Percentiles rank a stretch among this genome's conserved stretches.
These are phyloP conservation scores for Diglossa cyanea DNA, from an alignment of 2,797 vertebrate species.

Conservation along the genomic window DNA sequence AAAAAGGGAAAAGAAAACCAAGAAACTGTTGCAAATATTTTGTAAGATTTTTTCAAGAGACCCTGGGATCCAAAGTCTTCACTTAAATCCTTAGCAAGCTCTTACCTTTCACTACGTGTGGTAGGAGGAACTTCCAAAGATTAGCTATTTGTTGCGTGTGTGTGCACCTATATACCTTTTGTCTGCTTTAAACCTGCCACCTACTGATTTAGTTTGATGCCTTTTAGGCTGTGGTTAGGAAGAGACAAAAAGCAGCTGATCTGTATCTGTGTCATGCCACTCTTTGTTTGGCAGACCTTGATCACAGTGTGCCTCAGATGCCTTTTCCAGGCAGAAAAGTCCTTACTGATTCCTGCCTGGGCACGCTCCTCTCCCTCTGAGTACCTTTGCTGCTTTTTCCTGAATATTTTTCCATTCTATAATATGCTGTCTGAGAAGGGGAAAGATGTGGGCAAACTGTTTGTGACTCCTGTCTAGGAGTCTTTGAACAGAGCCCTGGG, in stretches of 20 bases:
- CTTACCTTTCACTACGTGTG: not conserved
- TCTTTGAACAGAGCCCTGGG: not conserved
- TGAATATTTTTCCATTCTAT: not conserved
- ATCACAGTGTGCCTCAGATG: not conserved
- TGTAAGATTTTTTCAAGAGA: not conserved
- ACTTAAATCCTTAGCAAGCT: not conserved
- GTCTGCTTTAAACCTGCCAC: not conserved
- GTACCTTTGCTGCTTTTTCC: not conserved
- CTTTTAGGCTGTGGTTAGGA: not conserved
- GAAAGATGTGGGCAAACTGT: not conserved
- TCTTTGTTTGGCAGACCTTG: not conserved
- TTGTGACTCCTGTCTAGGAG: fast-evolving
- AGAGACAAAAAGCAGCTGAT: not conserved
- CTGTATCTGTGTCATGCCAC: not conserved
- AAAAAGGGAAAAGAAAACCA: not conserved
- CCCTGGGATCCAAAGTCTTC: not conserved
- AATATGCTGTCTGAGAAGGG: not conserved
- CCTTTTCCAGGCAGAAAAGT: not conserved
- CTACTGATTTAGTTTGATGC: not conserved
- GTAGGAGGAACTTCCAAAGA: not conserved
- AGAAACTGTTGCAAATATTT: not conserved
- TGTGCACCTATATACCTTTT: not conserved
- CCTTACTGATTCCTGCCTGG: not conserved
- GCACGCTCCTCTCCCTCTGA: not conserved
- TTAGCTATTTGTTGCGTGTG: not conserved